phyloP scores from a whole-genome alignment of 2,888 invertebrate genomes.

The Nephrocerus scutellatus region DNA sequence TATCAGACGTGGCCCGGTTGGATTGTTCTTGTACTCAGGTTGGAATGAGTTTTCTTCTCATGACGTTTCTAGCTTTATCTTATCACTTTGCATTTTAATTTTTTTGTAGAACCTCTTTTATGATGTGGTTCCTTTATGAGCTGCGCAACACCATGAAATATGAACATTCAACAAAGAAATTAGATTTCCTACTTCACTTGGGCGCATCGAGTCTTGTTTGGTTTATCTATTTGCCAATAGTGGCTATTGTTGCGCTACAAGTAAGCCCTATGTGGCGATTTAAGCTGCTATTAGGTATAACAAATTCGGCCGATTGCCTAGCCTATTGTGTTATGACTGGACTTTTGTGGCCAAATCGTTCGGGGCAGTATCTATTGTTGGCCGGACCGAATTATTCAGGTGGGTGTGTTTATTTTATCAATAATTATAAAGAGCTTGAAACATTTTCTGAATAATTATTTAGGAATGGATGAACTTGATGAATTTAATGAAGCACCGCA shows the following conservation, averaged over 20 bases:
- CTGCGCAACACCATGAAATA: constrained; percentile 69
- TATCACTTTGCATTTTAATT: background rate
- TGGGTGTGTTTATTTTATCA: constrained; percentile 5
- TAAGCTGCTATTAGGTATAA: constrained; percentile 88
- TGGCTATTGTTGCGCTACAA: constrained; percentile 87
- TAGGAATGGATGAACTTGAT: constrained; percentile 73
- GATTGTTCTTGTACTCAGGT: constrained; percentile 75
- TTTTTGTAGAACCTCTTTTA: constrained; percentile 60
- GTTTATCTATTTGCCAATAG: constrained; percentile 94
- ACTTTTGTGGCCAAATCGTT: constrained; percentile 89
- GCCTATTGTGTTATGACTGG: constrained; percentile 94
- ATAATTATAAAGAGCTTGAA: background rate
- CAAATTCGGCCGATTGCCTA: constrained; percentile 90
- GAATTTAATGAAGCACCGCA: constrained; percentile 90
- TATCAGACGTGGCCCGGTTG: constrained; percentile 98
- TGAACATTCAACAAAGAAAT: constrained; percentile 73
- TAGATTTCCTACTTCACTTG: constrained; percentile 91
- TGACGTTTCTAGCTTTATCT: background rate
- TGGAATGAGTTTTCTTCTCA: constrained; percentile 5
- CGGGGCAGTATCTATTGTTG: constrained; percentile 82
- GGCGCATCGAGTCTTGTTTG: constrained; percentile 96
- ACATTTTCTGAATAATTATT: no score
- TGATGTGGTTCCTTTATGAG: constrained; percentile 80
- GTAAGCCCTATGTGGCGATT: constrained; percentile 93
- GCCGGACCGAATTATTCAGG: constrained; percentile 64